Evolutionary conservation across 2,888 invertebrate genomes (phyloP).

Genomic region (Scaptomyza reducta): DNA sequence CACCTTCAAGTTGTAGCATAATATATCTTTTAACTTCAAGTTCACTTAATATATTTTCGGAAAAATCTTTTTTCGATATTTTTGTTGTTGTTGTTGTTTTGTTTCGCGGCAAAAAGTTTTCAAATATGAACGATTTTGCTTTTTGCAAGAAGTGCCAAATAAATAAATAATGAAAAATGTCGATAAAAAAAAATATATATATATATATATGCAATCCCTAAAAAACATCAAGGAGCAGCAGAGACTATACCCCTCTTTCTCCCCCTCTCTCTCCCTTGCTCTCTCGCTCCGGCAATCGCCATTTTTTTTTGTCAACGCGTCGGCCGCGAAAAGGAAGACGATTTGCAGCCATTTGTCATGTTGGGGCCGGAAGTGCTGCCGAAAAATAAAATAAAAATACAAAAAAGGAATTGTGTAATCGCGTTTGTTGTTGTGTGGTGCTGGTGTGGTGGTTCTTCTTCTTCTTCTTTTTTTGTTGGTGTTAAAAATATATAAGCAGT

Average conservation of each 20-base stretch:
- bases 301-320: constrained; percentile 71
- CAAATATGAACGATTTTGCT: constrained; percentile 33
- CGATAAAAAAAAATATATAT: constrained; percentile 54
- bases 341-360: constrained; percentile 80
- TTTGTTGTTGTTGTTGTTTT: too few species aligned
- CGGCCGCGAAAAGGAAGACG: constrained; percentile 77
- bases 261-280: neutral
- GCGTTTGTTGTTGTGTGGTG: constrained; percentile 61
- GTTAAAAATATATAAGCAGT: constrained; percentile 79
- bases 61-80: too few species aligned
- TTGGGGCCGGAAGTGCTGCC: constrained; percentile 63
- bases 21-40: too few species aligned
- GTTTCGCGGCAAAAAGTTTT: too few species aligned
- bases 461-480: constrained; percentile 22
- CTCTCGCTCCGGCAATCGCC: constrained; percentile 26
- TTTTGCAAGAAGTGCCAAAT: constrained; percentile 62
- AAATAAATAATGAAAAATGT: constrained; percentile 78
- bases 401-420: constrained; percentile 56
- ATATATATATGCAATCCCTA: neutral
- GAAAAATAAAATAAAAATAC: constrained; percentile 41
- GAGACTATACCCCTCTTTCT: neutral
- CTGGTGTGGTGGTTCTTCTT: neutral
- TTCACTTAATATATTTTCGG: too few species aligned
- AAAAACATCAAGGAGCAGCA: neutral
- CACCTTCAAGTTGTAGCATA: too few species aligned